phyloP scores from a whole-genome alignment of 2,888 invertebrate species.

The Thysanoteuthis rhombus region DNA sequence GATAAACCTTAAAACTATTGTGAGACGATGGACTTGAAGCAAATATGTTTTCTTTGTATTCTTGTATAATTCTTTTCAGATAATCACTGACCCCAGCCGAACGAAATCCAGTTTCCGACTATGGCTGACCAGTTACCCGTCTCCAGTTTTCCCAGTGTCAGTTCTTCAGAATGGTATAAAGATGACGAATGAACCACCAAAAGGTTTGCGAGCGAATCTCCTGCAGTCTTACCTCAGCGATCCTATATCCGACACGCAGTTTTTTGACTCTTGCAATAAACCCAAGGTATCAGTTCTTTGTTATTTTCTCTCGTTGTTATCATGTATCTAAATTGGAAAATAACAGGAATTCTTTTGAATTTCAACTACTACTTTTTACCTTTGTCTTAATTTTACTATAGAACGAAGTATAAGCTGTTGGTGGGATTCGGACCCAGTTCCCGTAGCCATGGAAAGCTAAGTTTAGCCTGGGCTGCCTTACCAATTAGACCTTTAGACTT shows the following conservation, averaged over 20 bases:
- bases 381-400: too few species aligned
- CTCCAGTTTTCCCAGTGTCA: constrained; percentile 66
- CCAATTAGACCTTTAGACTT: too few species aligned
- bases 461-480: too few species aligned
- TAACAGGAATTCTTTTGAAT: too few species aligned
- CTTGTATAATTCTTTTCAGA: background rate
- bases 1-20: too few species aligned
- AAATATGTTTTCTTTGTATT: background rate
- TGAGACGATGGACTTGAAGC: too few species aligned
- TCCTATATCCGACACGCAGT: constrained; percentile 73
- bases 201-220: constrained; percentile 68
- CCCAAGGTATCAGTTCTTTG: constrained; percentile 54
- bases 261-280: constrained; percentile 76
- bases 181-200: constrained; percentile 68
- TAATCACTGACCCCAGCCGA: constrained; percentile 43
- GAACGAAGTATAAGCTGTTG: too few species aligned
- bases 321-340: too few species aligned
- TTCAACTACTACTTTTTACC: too few species aligned
- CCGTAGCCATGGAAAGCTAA: too few species aligned
- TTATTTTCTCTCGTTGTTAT: background rate
- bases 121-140: constrained; percentile 68
- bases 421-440: too few species aligned
- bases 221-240: constrained; percentile 68
- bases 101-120: constrained; percentile 64
- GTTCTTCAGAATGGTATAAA: constrained; percentile 68